Base-by-base conservation (phyloP, 2,888 invertebrate species). In the Aleiodes leptofemur region DNA sequence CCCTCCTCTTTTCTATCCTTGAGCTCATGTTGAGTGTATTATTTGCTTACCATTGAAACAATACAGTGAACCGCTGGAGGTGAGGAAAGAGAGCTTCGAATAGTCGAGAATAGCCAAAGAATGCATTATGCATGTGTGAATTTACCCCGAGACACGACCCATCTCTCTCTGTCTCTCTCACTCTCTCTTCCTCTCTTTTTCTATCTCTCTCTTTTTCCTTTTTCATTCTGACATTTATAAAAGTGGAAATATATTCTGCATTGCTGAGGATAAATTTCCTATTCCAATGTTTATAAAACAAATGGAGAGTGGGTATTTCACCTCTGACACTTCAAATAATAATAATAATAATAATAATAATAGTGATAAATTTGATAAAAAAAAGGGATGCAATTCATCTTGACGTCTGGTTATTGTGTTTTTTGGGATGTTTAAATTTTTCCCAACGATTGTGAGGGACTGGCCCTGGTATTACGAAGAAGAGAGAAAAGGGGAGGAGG, bases 91-190 rank as follows among this genome's bases (percentile, higher is more conserved):
- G 43, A 11, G 13, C 4, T 16, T 56, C 9, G 16, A 16, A 64
- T 16, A 23, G 48, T 61, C n/a, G 53, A 31, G 53, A 61, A 64
- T 64, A 31, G 43, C 68, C 16, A 43, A 64, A 70, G 72, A 71
- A 78, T 78, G 69, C 78, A 78, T 78, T 77, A 78, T 78, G 76
- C 77, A 78, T 78, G 64, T 43, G 64, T 48, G 48, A 43, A 64
- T 43, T 64, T 14, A 43, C 16, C 34, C 64, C 16, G 23, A 43
- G 9, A 48, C 64, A 43, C 4, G 6, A 34, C 2, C 6, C 34
- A 6, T 34, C 34, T 6, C 43, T 64, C 48, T 64, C 43, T 48
- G 11, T 34, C 23, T 56, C 48, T 43, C 64, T 64, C 34, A 53
- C 13, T 14, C 53, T 5, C 53, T 11, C 4, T 23, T 23, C 23